Base-by-base conservation (phyloP, 2,888 invertebrate species). In the Aspidiotus rigidus region DNA sequence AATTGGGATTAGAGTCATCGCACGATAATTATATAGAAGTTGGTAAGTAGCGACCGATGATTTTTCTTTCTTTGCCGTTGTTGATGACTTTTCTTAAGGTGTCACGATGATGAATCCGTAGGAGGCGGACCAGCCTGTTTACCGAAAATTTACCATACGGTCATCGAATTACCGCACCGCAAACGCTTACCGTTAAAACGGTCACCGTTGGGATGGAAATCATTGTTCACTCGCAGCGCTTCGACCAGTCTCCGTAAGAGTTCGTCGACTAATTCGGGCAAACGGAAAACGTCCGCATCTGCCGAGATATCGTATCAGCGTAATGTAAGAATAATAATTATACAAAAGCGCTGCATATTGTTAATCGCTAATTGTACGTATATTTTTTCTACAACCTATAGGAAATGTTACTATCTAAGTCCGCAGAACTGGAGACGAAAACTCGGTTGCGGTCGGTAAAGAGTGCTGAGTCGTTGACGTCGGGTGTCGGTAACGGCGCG, bases 111-210 rank as follows among this genome's bases (percentile, higher is more conserved):
- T 28, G 28, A 28, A 28, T 28, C 66, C 72, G 9, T 70, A 77
- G 77, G 90, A 75, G 87, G 89, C 66, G 85, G 95, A 73, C 88
- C 93, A 72, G 79, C 86, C 74, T 84, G 86, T 79, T 77, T 94
- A 77, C 85, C 89, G 71, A 79, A 86, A 67, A 86, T 84, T 75
- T 97, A 95, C 77, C 97, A 97, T 78, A 97, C 97, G 0, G 89
- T 97, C 7, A 83, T 97, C 73, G 94, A 96, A 70, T 80, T 94
- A 59, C 96, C 95, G 0, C 73, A 78, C 73, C 74, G 83, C 64
- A 88, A 88, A 77, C 81, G 88, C 1, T 87, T 87, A 0, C 66
- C 70, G 7, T 56, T 70, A 40, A 69, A 69, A 15, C 89, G 90
- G 2, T 87, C 87, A 85, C 87, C 9, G 81, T 82, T 82, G 0